Base-by-base conservation (phyloP, 2,113 vertebrate species). In the Apaloderma vittatum region DNA sequence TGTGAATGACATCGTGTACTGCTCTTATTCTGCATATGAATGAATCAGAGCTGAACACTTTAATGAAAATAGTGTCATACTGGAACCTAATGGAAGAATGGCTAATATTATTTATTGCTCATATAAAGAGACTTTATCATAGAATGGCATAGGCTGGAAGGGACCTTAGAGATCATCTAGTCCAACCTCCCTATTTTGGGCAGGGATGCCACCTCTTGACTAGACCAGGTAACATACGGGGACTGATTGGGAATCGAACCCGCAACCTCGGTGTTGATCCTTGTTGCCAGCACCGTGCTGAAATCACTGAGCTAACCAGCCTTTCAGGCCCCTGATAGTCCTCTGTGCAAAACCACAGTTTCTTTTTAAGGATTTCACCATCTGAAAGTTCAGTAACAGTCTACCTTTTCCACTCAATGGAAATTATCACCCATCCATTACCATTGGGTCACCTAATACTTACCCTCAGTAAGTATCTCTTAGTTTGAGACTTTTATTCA, bases 381-480 rank as follows among this genome's bases (percentile, higher is more conserved):
- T 45, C n/a, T 77, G 49, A 90, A 78, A 71, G 30, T 59, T 63
- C 58, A 46, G 8, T 49, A 80, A 59, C 14, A 21, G 77, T 9
- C 2, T 23, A 52, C 24, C 7, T 83, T 55, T 59, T 70, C 32
- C 36, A 11, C 11, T 21, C 10, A 34, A 3, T 17, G 24, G 48
- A 65, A 77, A 15, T 0, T 1, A 13, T 34, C 26, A 61, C 29
- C 37, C 4, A 48, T 2, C 1, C 6, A 3, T 59, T 59, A 22
- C 46, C 29, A 8, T 2, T 66, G 22, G 3, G 6, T 48, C 12
- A 17, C 11, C 15, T 49, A 73, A 68, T n/a, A 61, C 27, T 15
- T 54, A 21, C 45, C 8, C 45, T 91, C 5, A 10, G 15, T 36
- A 88, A 32, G 9, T 21, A 7, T 27, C 7, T 86, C 19, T 73